Evolutionary conservation across 2,888 invertebrate species (phyloP).

Genomic region (Scaptomyza cyrtandrae): DNA sequence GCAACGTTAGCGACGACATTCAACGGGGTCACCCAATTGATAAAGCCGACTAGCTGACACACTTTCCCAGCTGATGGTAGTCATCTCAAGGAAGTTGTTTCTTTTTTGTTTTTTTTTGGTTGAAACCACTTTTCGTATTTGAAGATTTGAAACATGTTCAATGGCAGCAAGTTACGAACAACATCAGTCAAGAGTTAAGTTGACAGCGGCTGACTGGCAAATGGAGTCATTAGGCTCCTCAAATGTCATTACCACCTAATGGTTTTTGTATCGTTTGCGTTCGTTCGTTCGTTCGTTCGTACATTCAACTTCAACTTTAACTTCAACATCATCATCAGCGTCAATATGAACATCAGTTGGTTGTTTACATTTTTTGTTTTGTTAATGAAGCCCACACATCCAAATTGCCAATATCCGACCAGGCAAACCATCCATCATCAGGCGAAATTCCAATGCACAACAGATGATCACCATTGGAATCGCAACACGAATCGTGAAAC

Average conservation of each 20-base stretch:
- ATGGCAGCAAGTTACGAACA: too few relatives aligned
- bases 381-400: slow-evolving; percentile 33
- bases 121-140: neutral
- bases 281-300: slow-evolving; percentile 27
- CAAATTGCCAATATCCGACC: slow-evolving; percentile 35
- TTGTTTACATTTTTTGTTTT: too few relatives aligned
- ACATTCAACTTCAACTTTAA: slow-evolving; percentile 44
- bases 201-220: slow-evolving; percentile 17
- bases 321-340: slow-evolving; percentile 8
- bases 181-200: neutral
- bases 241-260: slow-evolving; percentile 51
- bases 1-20: slow-evolving; percentile 22
- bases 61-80: slow-evolving; percentile 16
- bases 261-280: slow-evolving; percentile 35
- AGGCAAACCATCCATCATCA: neutral
- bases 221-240: slow-evolving; percentile 50
- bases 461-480: neutral
- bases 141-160: slow-evolving; percentile 5
- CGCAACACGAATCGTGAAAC: slow-evolving; percentile 6
- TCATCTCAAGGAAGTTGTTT: neutral
- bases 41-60: slow-evolving; percentile 38
- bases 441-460: slow-evolving; percentile 5
- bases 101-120: neutral
- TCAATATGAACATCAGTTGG: slow-evolving; percentile 42
- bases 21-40: slow-evolving; percentile 35